phyloP scores from a whole-genome alignment of 2,888 invertebrate species.

The Noctua comes region DNA sequence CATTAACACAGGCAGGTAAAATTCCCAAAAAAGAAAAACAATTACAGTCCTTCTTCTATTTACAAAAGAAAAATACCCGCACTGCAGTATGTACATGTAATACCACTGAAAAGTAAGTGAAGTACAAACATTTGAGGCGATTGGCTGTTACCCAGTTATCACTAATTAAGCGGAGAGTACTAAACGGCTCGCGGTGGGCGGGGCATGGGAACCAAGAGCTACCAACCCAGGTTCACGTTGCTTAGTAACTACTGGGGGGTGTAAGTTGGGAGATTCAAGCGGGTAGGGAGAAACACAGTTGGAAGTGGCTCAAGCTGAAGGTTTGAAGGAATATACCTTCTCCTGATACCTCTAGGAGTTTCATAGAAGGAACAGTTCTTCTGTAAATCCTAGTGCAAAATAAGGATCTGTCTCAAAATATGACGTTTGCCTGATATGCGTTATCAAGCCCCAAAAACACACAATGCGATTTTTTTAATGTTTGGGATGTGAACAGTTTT shows the following conservation, averaged over 20 bases:
- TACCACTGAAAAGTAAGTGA: constrained; percentile 45
- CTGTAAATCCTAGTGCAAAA: no score
- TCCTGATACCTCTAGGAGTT: no score
- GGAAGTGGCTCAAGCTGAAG: neutral
- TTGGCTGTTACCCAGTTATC: constrained; percentile 77
- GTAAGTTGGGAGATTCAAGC: constrained; percentile 33
- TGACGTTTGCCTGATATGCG: no score
- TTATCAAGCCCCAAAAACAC: no score
- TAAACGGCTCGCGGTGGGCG: constrained; percentile 76
- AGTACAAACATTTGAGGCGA: constrained; percentile 67
- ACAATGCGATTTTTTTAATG: no score
- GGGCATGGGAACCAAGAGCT: constrained; percentile 78
- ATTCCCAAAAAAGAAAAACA: neutral
- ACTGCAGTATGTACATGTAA: constrained; percentile 17
- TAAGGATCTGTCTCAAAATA: no score
- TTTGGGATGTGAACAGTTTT: no score
- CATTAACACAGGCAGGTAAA: neutral
- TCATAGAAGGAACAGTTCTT: no score
- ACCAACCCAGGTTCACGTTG: constrained; percentile 45
- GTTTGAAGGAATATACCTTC: no score
- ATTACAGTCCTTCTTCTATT: neutral
- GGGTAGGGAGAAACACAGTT: neutral
- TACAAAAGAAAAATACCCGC: constrained; percentile 7
- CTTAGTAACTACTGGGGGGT: constrained; percentile 13
- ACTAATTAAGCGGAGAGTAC: constrained; percentile 71